phyloP scores from a whole-genome alignment of 2,113 vertebrate genomes.

The Hyperoodon ampullatus region DNA sequence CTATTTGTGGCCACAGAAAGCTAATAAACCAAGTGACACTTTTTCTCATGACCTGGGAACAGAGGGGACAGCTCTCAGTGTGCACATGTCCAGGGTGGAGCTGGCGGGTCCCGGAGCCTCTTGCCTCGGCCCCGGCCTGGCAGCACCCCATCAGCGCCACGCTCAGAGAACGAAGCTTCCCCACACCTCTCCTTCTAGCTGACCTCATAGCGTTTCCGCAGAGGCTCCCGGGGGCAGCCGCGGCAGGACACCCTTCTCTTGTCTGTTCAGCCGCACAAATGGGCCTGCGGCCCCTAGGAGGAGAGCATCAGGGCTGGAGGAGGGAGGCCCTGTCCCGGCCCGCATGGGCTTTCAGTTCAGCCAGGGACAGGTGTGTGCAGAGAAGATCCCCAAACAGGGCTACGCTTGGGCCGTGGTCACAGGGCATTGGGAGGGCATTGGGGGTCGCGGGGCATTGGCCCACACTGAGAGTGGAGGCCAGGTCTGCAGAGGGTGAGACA shows the following conservation, averaged over 20 bases:
- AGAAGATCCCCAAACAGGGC: neutral
- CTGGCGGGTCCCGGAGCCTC: neutral
- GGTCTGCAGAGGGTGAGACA: rapidly evolving
- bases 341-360: neutral
- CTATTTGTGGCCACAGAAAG: neutral
- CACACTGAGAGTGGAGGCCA: neutral
- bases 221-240: rapidly evolving
- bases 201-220: neutral
- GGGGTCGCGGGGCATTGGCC: neutral
- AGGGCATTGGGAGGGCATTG: neutral
- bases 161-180: neutral
- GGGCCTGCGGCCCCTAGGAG: no score
- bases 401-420: neutral
- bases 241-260: rapidly evolving
- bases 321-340: rapidly evolving
- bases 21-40: neutral
- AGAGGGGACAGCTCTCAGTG: neutral
- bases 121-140: neutral
- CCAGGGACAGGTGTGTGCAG: neutral
- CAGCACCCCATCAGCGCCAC: neutral
- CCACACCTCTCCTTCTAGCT: rapidly evolving
- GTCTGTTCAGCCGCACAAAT: neutral
- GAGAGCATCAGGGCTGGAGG: neutral
- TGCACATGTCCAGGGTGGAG: neutral
- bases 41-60: neutral